Percentiles rank a stretch among this genome's conserved stretches.
phyloP scores from a whole-genome alignment of 2,113 vertebrate genomes.

The Toxostoma redivivum region DNA sequence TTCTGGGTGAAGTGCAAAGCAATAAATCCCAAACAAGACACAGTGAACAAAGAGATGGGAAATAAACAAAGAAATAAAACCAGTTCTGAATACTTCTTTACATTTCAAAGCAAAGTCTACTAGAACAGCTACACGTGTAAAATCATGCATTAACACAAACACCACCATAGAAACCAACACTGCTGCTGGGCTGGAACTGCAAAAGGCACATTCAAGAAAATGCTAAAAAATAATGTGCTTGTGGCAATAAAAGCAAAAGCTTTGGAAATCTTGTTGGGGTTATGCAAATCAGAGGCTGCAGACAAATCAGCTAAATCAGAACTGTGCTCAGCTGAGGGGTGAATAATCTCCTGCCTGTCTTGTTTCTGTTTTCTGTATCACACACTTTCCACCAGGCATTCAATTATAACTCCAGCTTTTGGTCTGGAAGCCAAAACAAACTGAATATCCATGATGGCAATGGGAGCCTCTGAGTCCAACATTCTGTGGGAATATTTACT shows the following conservation, averaged over 20 bases:
- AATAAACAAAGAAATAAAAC: conserved; percentile 71
- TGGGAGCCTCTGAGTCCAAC: background rate
- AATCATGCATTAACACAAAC: conserved; percentile 11
- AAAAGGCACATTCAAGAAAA: background rate
- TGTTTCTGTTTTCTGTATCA: background rate
- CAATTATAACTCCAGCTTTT: background rate
- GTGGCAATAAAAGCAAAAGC: background rate
- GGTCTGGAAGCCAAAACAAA: background rate
- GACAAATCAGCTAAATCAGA: background rate
- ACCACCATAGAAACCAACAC: background rate
- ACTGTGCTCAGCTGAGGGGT: background rate
- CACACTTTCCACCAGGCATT: background rate
- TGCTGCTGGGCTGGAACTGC: background rate
- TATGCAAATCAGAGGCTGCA: background rate
- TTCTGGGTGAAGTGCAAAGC: conserved; percentile 84
- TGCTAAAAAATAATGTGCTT: background rate
- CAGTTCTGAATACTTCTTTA: conserved; percentile 50
- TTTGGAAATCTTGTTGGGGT: background rate
- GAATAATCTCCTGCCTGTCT: background rate
- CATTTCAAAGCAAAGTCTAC: conserved; percentile 41
- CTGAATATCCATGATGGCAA: background rate
- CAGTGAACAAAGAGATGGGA: conserved; percentile 74
- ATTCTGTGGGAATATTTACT: background rate
- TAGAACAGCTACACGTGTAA: background rate
- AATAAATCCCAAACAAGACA: conserved; percentile 79